phyloP scores from a whole-genome alignment of 1,140 invertebrate genomes.

The Meloidogyne floridensis region DNA sequence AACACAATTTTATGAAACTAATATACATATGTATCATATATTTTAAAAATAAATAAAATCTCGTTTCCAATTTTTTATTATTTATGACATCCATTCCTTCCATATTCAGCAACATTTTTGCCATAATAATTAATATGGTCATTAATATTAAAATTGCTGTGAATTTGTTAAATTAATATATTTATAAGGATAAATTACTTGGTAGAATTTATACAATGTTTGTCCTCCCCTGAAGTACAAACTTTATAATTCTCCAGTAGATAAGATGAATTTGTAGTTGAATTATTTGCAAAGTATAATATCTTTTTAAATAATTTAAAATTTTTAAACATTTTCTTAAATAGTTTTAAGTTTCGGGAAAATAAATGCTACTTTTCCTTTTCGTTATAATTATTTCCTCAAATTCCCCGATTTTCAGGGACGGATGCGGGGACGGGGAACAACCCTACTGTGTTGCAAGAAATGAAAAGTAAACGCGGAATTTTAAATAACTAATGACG shows the following conservation, averaged over 20 bases:
- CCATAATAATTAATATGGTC: slow-evolving; percentile 26
- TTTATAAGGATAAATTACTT: neutral
- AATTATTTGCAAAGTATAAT: neutral
- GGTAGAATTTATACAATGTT: neutral
- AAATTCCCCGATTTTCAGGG: no score
- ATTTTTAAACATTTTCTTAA: no score
- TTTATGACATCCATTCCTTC: slow-evolving; percentile 6
- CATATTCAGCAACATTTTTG: slow-evolving; percentile 14
- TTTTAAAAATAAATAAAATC: no score
- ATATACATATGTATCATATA: no score
- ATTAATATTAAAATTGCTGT: slow-evolving; percentile 12
- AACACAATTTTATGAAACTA: no score
- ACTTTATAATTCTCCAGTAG: neutral
- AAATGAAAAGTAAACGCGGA: no score
- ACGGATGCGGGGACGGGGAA: no score
- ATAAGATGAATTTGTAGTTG: neutral
- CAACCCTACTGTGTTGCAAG: no score
- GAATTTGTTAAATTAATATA: neutral
- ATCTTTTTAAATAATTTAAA: neutral
- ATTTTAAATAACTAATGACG: no score
- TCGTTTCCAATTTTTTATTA: neutral
- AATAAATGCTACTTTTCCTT: no score
- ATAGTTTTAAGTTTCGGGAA: no score
- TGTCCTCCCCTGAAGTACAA: neutral
- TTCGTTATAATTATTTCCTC: no score